Base-by-base conservation (phyloP, 2,113 vertebrate species). In the Mastomys natalensis region DNA sequence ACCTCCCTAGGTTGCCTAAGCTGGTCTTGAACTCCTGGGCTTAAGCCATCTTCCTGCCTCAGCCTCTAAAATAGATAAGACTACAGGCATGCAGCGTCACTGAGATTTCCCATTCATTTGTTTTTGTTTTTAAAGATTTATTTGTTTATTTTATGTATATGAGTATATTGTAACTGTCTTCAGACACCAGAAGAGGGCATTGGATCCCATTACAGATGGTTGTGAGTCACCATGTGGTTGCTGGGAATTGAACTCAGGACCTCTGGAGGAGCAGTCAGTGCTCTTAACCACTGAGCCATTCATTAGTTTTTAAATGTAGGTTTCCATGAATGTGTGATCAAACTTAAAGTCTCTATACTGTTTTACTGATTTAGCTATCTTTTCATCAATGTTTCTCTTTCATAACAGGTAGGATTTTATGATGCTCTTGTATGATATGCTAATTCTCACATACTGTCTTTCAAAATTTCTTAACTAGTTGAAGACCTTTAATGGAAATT, bases 361-460 rank as follows among this genome's bases (percentile, higher is more conserved):
- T 87, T 80, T 72, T 94, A 40, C 70, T 90, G 37, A 17, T 77
- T 87, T 95, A 37, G 77, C 40, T 85, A 21, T 82, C n/a, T 70
- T 88, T 89, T 78, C 40, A 60, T 78, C 48, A 64, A 6, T 43
- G 29, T 13, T 16, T 90, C 21, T 96, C 68, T 76, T 37, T 76
- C 31, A 82, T 77, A 73, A 40, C 93, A 45, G 81, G 31, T 73
- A 29, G 29, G 76, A 89, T 9, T 89, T 91, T 89, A 51, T 78
- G 66, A 60, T 53, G 55, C 15, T 80, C 55, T 84, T 89, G 13
- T 45, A 37, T 80, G 70, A 31, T 68, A 72, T 82, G n/a, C 31
- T 51, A 93, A 76, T 19, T 60, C 15, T 24, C 5, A 88, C 19
- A n/a, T 24, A 53, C 74, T 80, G 64, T 34, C 51, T 72, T 95